Evolutionary conservation across 2,113 vertebrate species (phyloP).

Genomic region (Eptesicus fuscus): DNA sequence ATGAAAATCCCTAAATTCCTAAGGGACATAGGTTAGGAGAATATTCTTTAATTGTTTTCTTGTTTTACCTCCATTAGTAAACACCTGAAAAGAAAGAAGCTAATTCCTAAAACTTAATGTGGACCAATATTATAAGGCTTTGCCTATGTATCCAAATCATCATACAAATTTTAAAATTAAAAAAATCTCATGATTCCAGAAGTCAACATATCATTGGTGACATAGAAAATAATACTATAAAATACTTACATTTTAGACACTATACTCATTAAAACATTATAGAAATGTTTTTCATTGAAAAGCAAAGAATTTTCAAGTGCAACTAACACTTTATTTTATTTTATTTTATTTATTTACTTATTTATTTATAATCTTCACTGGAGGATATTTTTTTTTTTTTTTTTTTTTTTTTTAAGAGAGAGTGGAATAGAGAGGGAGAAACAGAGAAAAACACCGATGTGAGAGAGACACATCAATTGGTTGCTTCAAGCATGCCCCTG

Average conservation of each 20-base stretch:
- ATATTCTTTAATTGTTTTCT: neutral
- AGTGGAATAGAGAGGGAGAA: too few relatives aligned
- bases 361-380: too few relatives aligned
- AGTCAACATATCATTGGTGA: neutral
- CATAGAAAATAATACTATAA: neutral
- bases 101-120: slow-evolving; percentile 14
- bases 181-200: neutral
- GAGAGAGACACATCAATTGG: too few relatives aligned
- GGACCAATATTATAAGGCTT: neutral
- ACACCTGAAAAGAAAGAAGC: neutral
- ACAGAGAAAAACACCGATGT: too few relatives aligned
- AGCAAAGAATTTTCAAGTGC: neutral
- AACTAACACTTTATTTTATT: neutral
- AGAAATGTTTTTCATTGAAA: neutral
- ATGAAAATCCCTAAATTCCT: neutral
- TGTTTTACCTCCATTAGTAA: neutral
- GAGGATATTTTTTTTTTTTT: too few relatives aligned
- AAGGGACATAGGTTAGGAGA: neutral
- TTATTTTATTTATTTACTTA: too few relatives aligned
- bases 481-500: too few relatives aligned
- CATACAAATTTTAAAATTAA: neutral
- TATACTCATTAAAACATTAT: neutral
- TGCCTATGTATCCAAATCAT: neutral
- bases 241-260: neutral
- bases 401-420: too few relatives aligned